Base-by-base conservation (phyloP, 2,888 invertebrate species). In the Microctonus aethiopoides region DNA sequence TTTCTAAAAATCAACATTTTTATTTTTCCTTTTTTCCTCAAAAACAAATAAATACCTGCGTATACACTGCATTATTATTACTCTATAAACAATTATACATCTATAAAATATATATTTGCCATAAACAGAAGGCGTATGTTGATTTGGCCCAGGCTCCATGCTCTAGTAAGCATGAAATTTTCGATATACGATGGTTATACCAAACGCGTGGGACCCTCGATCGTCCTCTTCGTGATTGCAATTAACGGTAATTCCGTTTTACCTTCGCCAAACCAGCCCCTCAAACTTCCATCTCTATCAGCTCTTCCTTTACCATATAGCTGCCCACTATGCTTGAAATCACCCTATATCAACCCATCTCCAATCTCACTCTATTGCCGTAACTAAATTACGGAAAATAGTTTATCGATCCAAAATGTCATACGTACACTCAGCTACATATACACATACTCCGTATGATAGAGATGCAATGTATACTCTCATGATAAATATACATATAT, bases 161-260 rank as follows among this genome's bases (percentile, higher is more conserved):
- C 51, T 64, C 57, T 36, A 56, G 57, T 54, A 24, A 56, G 59
- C 67, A 68, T 72, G 70, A 69, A 73, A 75, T 72, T 69, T 73
- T 70, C 73, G 34, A 73, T 66, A 67, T 71, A 34, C 71, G 51
- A 39, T 22, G 13, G 54, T 39, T 20, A 62, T 63, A 56, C 36
- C 62, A 57, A 60, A 34, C 56, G 36, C 54, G 11, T 16, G 67
- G 22, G 57, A 54, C 34, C 51, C 59, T 62, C 29, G n/a, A n/a
- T n/a, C n/a, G 65, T 54, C 62, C 32, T 68, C 67, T n/a, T n/a
- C 65, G 74, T 76, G 75, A 80, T 80, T 75, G 75, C 77, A 78
- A 77, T 79, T 78, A 79, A 75, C 78, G 75, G 74, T 78, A 77
- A 79, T 79, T 78, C 75, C 76, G 71, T 78, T 79, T 75, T 69